Conservation (phyloP, 2,888 invertebrate species). For the Cartodere bifasciata region DNA sequence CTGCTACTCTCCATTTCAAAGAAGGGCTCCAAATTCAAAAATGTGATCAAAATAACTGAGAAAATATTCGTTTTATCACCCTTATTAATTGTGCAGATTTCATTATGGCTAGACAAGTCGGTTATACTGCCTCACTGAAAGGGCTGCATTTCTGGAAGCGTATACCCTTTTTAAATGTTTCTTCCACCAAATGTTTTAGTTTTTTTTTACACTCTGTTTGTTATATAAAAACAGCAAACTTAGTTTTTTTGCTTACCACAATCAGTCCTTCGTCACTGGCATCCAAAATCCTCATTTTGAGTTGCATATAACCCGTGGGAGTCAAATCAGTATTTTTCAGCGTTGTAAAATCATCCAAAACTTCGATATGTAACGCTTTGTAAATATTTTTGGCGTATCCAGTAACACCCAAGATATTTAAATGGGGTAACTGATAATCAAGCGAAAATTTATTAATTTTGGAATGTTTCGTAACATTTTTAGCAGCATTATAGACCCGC, state of each 20-base stretch:
- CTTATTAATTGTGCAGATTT: too few relatives aligned
- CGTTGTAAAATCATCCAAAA: conserved; percentile 33
- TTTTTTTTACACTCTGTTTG: too few relatives aligned
- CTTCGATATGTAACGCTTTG: conserved; percentile 32
- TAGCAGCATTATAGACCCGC: conserved; percentile 23
- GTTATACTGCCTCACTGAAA: too few relatives aligned
- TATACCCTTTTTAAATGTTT: too few relatives aligned
- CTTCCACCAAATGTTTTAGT: background rate
- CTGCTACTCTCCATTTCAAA: too few relatives aligned
- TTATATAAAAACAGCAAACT: too few relatives aligned
- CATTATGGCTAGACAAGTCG: too few relatives aligned
- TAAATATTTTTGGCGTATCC: conserved; percentile 27
- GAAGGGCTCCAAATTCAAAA: too few relatives aligned
- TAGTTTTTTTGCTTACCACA: conserved; percentile 29
- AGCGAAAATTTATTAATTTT: conserved; percentile 24
- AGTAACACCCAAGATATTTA: conserved; percentile 31
- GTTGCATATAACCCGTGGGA: conserved; percentile 33
- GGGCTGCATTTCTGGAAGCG: too few relatives aligned
- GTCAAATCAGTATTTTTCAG: conserved; percentile 27
- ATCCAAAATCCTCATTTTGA: conserved; percentile 34
- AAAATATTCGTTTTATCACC: too few relatives aligned
- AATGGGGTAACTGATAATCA: conserved; percentile 27
- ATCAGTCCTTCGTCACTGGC: conserved; percentile 28
- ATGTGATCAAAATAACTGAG: too few relatives aligned
- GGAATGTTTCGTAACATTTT: conserved; percentile 16